Conservation (phyloP, 2,797 vertebrate genomes). For the Brachyrhaphis roseni region DNA sequence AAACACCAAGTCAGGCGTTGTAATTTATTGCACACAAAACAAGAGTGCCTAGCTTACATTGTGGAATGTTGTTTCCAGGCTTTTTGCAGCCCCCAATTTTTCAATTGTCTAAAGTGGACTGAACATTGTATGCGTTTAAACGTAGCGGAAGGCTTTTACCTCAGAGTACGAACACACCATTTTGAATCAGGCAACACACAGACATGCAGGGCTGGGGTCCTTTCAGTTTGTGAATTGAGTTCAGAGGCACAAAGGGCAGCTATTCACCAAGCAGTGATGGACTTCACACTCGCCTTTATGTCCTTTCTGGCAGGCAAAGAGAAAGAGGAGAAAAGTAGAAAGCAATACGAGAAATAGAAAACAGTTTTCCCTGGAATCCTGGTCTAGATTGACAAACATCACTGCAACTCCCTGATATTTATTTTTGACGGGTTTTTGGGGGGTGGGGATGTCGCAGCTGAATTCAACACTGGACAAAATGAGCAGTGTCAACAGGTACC, state of each 20-base stretch:
- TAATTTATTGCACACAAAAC: conserved; percentile 27
- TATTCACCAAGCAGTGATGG: conserved; percentile 79
- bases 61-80: conserved; percentile 1
- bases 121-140: conserved; percentile 31
- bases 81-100: conserved; percentile 11
- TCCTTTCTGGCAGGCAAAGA: conserved; percentile 61
- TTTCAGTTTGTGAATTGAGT: conserved; percentile 79
- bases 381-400: conserved; percentile 29
- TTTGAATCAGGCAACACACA: conserved; percentile 74
- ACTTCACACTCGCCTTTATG: conserved; percentile 78
- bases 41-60: conserved; percentile 4
- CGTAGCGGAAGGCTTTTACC: conserved; percentile 44
- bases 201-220: conserved; percentile 69
- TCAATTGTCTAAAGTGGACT: conserved; percentile 20
- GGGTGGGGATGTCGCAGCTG: background rate
- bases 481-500: background rate
- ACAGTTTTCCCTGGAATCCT: conserved; percentile 23
- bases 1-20: conserved; percentile 22
- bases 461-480: background rate
- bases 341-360: conserved; percentile 47
- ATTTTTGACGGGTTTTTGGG: background rate
- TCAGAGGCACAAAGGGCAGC: conserved; percentile 75
- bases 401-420: background rate
- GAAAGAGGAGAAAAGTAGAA: conserved; percentile 29
- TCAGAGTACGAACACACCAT: conserved; percentile 44